These are phyloP conservation scores for Mythimna ferrago DNA, from an alignment of 2,888 invertebrate genomes.

Conservation along the genomic window DNA sequence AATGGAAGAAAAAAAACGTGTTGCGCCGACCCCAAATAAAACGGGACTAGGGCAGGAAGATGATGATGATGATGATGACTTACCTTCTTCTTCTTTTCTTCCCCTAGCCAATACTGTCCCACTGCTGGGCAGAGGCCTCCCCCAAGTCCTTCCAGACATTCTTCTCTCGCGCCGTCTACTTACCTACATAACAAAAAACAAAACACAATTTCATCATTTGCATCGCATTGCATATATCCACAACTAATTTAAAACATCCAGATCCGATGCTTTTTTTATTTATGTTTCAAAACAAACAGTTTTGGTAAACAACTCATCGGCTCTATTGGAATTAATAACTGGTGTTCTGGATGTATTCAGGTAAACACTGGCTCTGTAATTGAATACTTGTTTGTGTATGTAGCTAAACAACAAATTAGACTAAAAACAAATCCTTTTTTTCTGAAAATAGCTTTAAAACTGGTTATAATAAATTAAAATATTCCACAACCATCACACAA, in stretches of 20 bases:
- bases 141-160: no score
- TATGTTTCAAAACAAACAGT: conserved; percentile 25
- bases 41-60: no score
- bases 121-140: no score
- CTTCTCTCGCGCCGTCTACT: background rate
- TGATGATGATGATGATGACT: no score
- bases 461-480: no score
- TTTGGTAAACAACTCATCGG: conserved; percentile 20
- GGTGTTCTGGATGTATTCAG: background rate
- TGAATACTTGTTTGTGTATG: conserved; percentile 28
- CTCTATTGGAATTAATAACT: conserved; percentile 24
- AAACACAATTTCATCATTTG: background rate
- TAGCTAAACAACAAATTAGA: background rate
- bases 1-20: no score
- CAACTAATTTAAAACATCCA: background rate
- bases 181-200: conserved; percentile 6
- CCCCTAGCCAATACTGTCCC: no score
- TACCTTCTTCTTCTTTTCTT: no score
- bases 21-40: no score
- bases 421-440: no score
- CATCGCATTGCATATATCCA: conserved; percentile 7
- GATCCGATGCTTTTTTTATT: background rate
- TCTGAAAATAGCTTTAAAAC: no score
- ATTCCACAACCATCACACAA: no score
- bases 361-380: conserved; percentile 51